Evolutionary conservation across 2,888 invertebrate species (phyloP).

Genomic region (Epsilonema sp.): DNA sequence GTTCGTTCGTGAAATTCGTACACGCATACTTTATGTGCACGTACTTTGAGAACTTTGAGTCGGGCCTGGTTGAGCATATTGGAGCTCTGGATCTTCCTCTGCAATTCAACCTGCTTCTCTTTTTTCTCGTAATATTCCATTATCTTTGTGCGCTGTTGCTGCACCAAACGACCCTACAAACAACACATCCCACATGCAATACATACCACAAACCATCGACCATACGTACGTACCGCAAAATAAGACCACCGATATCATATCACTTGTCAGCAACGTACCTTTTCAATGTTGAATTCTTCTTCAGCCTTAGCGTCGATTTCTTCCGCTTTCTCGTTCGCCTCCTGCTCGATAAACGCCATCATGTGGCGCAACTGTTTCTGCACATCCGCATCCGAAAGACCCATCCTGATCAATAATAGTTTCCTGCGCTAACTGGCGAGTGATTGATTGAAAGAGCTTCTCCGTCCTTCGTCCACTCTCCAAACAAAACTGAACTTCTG

Average conservation of each 20-base stretch:
- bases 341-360: slow-evolving; percentile 99
- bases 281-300: slow-evolving; percentile 99
- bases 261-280: too few relatives aligned
- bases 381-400: slow-evolving; percentile 27
- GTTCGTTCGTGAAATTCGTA: too few relatives aligned
- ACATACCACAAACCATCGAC: background rate
- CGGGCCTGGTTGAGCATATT: slow-evolving; percentile 97
- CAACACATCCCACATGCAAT: background rate
- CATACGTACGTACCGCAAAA: background rate
- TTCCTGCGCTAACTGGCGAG: too few relatives aligned
- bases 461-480: too few relatives aligned
- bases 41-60: slow-evolving; percentile 64
- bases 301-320: slow-evolving; percentile 99
- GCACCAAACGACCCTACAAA: slow-evolving; percentile 63
- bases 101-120: slow-evolving; percentile 95
- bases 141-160: slow-evolving; percentile 93
- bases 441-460: too few relatives aligned
- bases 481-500: too few relatives aligned
- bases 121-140: slow-evolving; percentile 98
- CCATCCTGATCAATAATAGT: slow-evolving; percentile 15
- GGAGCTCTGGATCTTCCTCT: slow-evolving; percentile 96
- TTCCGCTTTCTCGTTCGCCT: slow-evolving; percentile 99
- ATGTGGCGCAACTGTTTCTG: slow-evolving; percentile 81
- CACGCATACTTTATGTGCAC: too few relatives aligned
- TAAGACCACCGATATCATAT: too few relatives aligned